A percentile compares a stretch with the other conserved stretches of the same genome.
Evolutionary conservation across 2,888 invertebrate species (phyloP).

Genomic region (Argyra leucocephala): DNA sequence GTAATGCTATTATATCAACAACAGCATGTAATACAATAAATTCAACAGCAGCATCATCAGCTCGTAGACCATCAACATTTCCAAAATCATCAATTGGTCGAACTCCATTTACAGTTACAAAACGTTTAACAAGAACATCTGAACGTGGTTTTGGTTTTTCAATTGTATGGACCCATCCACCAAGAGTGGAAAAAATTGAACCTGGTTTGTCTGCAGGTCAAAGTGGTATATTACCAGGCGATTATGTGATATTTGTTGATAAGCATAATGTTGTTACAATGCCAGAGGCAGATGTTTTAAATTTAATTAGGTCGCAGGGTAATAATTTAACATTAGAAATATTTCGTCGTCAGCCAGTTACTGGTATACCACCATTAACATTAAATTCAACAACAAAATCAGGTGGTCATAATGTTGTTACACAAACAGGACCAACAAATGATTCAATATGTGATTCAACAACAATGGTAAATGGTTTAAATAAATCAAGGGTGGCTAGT

Average conservation of each 20-base stretch:
- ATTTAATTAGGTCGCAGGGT: slow-evolving; percentile 59
- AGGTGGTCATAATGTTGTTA: slow-evolving; percentile 22
- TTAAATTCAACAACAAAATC: slow-evolving; percentile 21
- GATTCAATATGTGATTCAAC: background rate
- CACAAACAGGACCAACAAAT: slow-evolving; percentile 24
- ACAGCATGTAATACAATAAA: slow-evolving; percentile 40
- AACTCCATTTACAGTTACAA: slow-evolving; percentile 75
- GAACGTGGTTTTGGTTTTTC: slow-evolving; percentile 73
- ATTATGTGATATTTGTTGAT: slow-evolving; percentile 81
- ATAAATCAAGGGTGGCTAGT: slow-evolving; percentile 22
- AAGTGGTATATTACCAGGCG: slow-evolving; percentile 73
- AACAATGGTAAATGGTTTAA: background rate
- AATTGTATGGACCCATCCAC: slow-evolving; percentile 81
- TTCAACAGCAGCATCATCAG: slow-evolving; percentile 37
- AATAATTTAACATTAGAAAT: slow-evolving; percentile 62
- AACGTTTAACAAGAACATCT: slow-evolving; percentile 48
- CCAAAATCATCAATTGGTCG: slow-evolving; percentile 48
- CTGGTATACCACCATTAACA: slow-evolving; percentile 18
- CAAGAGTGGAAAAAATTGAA: slow-evolving; percentile 74
- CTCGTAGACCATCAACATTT: slow-evolving; percentile 20
- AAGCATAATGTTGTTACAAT: slow-evolving; percentile 77
- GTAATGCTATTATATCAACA: slow-evolving; percentile 43
- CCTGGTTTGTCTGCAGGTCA: slow-evolving; percentile 71
- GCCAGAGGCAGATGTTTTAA: slow-evolving; percentile 60
- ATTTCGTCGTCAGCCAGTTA: slow-evolving; percentile 48